Evolutionary conservation across 2,888 invertebrate species (phyloP), one percentile per base, ranked within the genome.

Genomic region (Ophonus ardosiacus): DNA sequence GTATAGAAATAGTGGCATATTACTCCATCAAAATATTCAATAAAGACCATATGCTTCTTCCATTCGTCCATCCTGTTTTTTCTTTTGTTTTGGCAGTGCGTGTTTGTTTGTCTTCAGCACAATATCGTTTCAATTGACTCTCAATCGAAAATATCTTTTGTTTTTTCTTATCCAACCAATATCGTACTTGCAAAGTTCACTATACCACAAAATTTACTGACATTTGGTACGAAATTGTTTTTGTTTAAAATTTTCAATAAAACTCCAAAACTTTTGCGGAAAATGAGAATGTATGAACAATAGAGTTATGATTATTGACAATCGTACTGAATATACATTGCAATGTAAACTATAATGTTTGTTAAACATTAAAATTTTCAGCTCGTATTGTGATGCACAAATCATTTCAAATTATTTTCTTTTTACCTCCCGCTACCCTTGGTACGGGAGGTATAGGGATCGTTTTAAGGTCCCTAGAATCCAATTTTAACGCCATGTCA

Each of bases 71-170:
- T 6, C 21, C 13, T 8, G n/a, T 7, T 13, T 7, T 8, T 68
- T 31, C 7, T 38, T 31, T 31, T 31, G 31, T 31, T 31, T 31
- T 31, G 31, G 68, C 68, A 13, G n/a, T 68, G 31, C 38, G 15
- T 31, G 68, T 68, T 68, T 68, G 68, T 68, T 68, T 38, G 68
- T 68, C 68, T 18, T 15, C 59, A 63, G 24, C 24, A 63, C 15
- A 68, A 68, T 68, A 68, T 68, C 31, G 38, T 31, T 31, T 68
- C 38, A 3, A 68, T 38, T 68, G 68, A 68, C 31, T 68, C 38
- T 68, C 24, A 24, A 24, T 63, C 63, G 10, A 24, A 63, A 63
- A 63, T 63, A 63, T 63, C 68, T 38, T 31, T 31, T 68, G 31
- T 68, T 68, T 63, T 63, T 18, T 63, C 63, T 63, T 63, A 63